Base-by-base conservation (phyloP, 2,888 invertebrate genomes). In the Celastrina argiolus region DNA sequence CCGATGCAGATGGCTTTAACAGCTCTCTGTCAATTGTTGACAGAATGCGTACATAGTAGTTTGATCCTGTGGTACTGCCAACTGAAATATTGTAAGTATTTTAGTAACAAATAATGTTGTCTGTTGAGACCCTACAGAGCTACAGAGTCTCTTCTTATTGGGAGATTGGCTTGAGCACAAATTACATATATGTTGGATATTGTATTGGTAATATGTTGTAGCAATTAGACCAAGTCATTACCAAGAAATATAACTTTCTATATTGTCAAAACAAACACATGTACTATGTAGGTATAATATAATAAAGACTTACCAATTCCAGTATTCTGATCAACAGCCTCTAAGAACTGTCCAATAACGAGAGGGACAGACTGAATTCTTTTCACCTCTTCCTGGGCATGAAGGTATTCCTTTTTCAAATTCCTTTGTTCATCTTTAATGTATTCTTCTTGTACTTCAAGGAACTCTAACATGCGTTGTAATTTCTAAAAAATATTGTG, bases 401-500 rank as follows among this genome's bases (percentile, higher is more conserved):
- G 99, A 1, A 99, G 92, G 85, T 99, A 98, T 85, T 99, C 99
- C 78, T 99, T 99, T 83, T 99, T 99, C 66, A 99, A 91, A 86
- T 99, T 99, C 67, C 99, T 94, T 83, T 99, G 99, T 88, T 99
- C 99, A 93, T 99, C 98, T 88, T 99, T 99, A 66, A 99, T 99
- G 83, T 99, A 99, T 78, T 99, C 99, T 83, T 99, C 99, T 92
- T 99, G 99, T 0, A 99, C 99, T 84, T 98, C 97, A 10, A 99
- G 91, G 84, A 99, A 99, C 84, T 99, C 99, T 28, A 99, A 87
- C 91, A 98, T 98, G 72, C 97, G 95, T 88, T 98, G 98, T 18
- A 99, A 92, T 94, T 98, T 99, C 96, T 98, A 80, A 12, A 72
- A 75, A 7, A 65, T 14, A n/a, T n/a, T n/a, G n/a, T n/a, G n/a